Evolutionary conservation across 2,797 vertebrate genomes (phyloP).

Genomic region (Pangasius larnaudii): DNA sequence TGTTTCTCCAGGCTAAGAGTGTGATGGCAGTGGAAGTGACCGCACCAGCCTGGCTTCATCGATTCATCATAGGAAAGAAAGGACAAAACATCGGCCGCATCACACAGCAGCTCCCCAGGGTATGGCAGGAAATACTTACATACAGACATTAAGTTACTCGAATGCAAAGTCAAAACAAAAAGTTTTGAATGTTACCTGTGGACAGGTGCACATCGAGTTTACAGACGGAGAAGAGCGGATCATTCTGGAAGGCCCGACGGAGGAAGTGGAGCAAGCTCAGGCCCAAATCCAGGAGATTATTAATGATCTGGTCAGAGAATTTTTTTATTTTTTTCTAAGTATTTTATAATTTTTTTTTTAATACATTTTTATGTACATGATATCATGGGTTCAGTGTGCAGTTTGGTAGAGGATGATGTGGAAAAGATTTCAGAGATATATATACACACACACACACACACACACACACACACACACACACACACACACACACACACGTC

Average conservation of each 20-base stretch:
- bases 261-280: slow-evolving; percentile 82
- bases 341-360: background rate
- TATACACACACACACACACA: too few species aligned
- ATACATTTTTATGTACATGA: too few species aligned
- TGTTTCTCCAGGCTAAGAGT: slow-evolving; percentile 73
- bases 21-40: slow-evolving; percentile 80
- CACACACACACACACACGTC: background rate
- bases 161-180: background rate
- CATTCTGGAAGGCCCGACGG: slow-evolving; percentile 78
- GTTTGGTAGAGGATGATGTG: background rate
- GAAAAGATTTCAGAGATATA: background rate
- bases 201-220: slow-evolving; percentile 84
- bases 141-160: too few species aligned
- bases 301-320: slow-evolving; percentile 77
- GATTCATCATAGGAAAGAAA: slow-evolving; percentile 85
- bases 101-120: slow-evolving; percentile 80
- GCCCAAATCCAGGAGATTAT: slow-evolving; percentile 81
- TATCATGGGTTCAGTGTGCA: background rate
- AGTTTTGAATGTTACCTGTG: background rate
- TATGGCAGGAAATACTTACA: slow-evolving; percentile 36
- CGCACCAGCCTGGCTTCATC: slow-evolving; percentile 83
- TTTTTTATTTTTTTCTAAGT: too few species aligned
- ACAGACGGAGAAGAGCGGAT: slow-evolving; percentile 83
- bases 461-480: too few species aligned
- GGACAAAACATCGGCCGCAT: slow-evolving; percentile 83